These are phyloP conservation scores for Trachelus iudaicus DNA, from an alignment of 2,888 invertebrate species.

Conservation along the genomic window DNA sequence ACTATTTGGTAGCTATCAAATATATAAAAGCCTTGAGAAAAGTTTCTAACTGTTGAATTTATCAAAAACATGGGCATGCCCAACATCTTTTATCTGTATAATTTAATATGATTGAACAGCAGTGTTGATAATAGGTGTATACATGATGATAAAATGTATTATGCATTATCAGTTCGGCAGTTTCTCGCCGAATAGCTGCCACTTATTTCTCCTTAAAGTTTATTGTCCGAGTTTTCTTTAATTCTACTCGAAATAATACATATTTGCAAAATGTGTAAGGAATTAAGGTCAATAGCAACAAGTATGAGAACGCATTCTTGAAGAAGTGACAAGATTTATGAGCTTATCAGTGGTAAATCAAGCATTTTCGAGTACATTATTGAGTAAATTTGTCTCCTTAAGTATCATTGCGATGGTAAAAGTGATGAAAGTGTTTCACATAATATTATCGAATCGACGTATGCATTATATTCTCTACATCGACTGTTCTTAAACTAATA, in stretches of 20 bases:
- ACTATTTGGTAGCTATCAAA: too few relatives aligned
- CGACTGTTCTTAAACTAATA: neutral
- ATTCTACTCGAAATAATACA: neutral
- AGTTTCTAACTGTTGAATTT: neutral
- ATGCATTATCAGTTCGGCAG: neutral
- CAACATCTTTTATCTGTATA: neutral
- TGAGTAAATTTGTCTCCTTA: neutral
- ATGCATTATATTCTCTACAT: neutral
- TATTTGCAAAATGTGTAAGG: neutral
- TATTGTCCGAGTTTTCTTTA: neutral
- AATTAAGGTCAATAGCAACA: neutral
- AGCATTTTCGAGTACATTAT: neutral
- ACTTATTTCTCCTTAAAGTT: neutral
- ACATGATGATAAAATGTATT: slow-evolving; percentile 2
- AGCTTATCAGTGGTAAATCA: neutral
- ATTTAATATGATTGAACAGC: neutral
- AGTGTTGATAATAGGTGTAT: neutral
- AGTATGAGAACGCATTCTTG: neutral
- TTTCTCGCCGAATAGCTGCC: neutral
- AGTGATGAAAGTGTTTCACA: neutral
- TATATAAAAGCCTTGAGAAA: too few relatives aligned
- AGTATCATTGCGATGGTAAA: neutral
- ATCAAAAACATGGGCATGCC: neutral
- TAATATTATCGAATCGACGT: neutral
- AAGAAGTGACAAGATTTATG: neutral